Conservation (phyloP, 2,888 invertebrate genomes). For the Drosophila mercatorum region DNA sequence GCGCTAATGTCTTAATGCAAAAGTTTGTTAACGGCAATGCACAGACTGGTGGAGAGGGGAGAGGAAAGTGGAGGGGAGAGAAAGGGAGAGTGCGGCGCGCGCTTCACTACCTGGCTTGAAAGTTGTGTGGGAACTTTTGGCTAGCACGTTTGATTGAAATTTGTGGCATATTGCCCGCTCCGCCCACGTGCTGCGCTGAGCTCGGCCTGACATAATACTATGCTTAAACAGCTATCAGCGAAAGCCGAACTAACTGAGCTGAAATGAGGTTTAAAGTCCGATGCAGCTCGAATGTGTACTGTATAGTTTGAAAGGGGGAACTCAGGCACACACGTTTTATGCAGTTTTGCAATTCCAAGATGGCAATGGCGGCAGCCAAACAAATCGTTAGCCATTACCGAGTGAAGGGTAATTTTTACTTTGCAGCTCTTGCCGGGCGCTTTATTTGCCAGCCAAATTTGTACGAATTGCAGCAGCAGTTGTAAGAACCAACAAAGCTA, state of each 20-base stretch:
- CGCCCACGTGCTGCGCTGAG: conserved; percentile 9
- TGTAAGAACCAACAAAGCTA: conserved; percentile 67
- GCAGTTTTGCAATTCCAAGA: conserved; percentile 54
- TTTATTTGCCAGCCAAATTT: conserved; percentile 78
- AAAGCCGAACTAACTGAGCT: conserved; percentile 37
- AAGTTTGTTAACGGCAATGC: conserved; percentile 67
- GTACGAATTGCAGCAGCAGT: conserved; percentile 73
- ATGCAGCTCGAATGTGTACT: conserved; percentile 34
- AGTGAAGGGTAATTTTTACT: conserved; percentile 78
- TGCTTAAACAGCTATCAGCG: conserved; percentile 57
- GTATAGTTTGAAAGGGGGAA: conserved; percentile 8
- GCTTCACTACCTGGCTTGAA: conserved; percentile 56
- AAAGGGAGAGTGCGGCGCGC: background rate
- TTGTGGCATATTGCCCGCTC: conserved; percentile 74
- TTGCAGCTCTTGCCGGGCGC: conserved; percentile 63
- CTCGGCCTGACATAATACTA: conserved; percentile 46
- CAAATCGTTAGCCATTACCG: conserved; percentile 77
- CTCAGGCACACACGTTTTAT: background rate
- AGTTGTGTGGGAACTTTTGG: conserved; percentile 68
- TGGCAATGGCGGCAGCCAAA: conserved; percentile 60
- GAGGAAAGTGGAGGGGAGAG: no score
- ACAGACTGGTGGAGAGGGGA: background rate
- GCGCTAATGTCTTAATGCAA: conserved; percentile 80
- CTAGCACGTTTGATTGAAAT: conserved; percentile 80
- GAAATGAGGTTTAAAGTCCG: conserved; percentile 55